Evolutionary conservation across 1,140 invertebrate genomes (phyloP).

Genomic region (Drosophila watanabei): DNA sequence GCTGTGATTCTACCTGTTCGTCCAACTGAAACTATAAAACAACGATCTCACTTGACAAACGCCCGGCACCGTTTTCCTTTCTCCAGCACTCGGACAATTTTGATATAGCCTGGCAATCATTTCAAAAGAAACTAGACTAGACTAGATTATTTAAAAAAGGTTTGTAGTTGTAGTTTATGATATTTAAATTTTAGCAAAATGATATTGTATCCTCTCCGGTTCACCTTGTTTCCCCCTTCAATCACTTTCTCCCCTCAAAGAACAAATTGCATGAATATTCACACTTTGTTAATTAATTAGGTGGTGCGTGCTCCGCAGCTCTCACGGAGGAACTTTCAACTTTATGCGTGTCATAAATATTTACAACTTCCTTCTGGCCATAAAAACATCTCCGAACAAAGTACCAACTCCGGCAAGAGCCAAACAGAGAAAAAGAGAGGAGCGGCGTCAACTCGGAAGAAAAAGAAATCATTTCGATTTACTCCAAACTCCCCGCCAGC

Average conservation of each 20-base stretch:
- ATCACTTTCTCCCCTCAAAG: too few species aligned
- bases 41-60: conserved; percentile 37
- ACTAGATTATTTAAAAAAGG: not conserved
- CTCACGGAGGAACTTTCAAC: conserved; percentile 56
- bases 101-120: not conserved
- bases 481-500: conserved; percentile 14
- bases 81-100: conserved; percentile 10
- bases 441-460: conserved; percentile 41
- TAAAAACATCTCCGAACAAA: conserved; percentile 54
- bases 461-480: conserved; percentile 50
- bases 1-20: conserved; percentile 6
- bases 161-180: not conserved
- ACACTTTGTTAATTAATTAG: conserved; percentile 79
- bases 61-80: conserved; percentile 26
- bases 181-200: not conserved
- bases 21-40: conserved; percentile 20
- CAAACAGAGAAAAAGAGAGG: not conserved
- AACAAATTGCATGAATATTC: conserved; percentile 62
- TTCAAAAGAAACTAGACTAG: conserved; percentile 11
- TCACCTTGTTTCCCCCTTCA: not conserved
- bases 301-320: conserved; percentile 52
- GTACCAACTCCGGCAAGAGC: conserved; percentile 38
- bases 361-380: conserved; percentile 76
- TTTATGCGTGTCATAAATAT: conserved; percentile 72
- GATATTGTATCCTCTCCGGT: not conserved